Conservation (phyloP, 2,888 invertebrate genomes). For the Erebia epiphron region DNA sequence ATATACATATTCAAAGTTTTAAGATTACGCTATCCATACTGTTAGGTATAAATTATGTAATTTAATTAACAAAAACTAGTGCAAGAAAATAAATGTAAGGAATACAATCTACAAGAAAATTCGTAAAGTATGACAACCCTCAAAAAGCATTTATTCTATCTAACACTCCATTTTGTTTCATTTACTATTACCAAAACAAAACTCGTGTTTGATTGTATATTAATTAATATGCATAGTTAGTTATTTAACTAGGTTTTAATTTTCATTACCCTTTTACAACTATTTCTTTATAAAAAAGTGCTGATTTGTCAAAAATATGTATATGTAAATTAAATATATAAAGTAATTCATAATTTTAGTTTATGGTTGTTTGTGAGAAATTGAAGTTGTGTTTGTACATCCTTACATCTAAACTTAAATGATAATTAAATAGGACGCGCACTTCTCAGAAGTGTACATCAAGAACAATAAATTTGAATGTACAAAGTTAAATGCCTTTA, state of each 20-base stretch:
- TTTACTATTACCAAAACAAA: not conserved
- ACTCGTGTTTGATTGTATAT: not conserved
- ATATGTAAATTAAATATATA: not conserved
- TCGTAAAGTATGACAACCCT: too few species aligned
- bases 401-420: constrained; percentile 42
- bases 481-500: constrained; percentile 40
- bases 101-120: not conserved
- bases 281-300: not conserved
- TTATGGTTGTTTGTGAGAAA: constrained; percentile 3
- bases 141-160: too few species aligned
- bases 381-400: constrained; percentile 31
- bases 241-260: too few species aligned
- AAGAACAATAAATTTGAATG: constrained; percentile 40
- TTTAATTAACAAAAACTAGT: not conserved
- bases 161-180: not conserved
- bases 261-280: too few species aligned
- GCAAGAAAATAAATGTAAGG: not conserved
- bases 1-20: not conserved
- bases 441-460: constrained; percentile 68
- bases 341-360: constrained; percentile 11
- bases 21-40: not conserved
- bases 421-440: constrained; percentile 55
- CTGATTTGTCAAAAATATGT: not conserved
- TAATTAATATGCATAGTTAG: too few species aligned
- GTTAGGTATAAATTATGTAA: not conserved